Evolutionary conservation across 1,140 invertebrate species (phyloP).

Genomic region (Psix sp.): DNA sequence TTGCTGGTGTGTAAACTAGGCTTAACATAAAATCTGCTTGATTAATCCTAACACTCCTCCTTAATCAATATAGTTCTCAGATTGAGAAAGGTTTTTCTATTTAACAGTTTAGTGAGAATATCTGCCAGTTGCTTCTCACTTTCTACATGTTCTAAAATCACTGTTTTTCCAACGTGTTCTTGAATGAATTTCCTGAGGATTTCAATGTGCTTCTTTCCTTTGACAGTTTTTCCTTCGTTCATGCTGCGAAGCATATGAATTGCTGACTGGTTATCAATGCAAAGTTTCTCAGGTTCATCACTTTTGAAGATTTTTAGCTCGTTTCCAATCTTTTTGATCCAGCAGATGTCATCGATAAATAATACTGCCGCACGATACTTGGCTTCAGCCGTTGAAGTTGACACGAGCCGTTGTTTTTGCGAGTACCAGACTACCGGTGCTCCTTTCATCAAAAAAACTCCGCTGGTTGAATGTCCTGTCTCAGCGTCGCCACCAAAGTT

Average conservation of each 20-base stretch:
- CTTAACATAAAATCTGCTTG: too few relatives aligned
- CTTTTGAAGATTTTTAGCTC: background rate
- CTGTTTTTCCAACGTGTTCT: background rate
- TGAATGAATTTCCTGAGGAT: background rate
- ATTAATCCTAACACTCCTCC: conserved; percentile 5
- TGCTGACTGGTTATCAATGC: background rate
- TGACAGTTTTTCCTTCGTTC: background rate
- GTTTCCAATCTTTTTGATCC: background rate
- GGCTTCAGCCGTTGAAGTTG: conserved; percentile 9
- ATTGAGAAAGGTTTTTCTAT: background rate
- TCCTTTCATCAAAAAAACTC: background rate
- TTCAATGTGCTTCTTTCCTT: conserved; percentile 8
- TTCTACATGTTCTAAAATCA: background rate
- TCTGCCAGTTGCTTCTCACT: conserved; percentile 2
- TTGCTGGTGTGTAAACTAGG: too few relatives aligned
- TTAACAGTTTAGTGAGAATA: background rate
- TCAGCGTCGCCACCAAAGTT: background rate
- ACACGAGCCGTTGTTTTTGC: conserved; percentile 9
- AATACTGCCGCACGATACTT: conserved; percentile 8
- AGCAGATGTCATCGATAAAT: background rate
- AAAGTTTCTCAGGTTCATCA: background rate
- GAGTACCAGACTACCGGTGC: conserved; percentile 4
- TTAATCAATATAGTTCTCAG: conserved; percentile 1
- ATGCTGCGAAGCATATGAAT: background rate
- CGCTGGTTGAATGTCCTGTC: conserved; percentile 4